These are phyloP conservation scores for Melieria omissa DNA, from an alignment of 2,888 invertebrate genomes.

Conservation along the genomic window DNA sequence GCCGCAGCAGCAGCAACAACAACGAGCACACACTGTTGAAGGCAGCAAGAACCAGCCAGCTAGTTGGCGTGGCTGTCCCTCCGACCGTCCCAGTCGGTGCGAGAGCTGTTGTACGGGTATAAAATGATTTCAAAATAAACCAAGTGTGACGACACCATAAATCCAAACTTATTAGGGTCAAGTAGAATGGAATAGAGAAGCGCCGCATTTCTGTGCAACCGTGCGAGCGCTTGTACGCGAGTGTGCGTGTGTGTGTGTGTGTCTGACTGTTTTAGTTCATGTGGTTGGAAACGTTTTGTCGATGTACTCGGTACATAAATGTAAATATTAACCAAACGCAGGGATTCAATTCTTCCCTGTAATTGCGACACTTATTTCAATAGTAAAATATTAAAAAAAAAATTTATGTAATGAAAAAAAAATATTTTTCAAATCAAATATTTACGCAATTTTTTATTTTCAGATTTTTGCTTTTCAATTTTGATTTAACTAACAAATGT, in stretches of 20 bases:
- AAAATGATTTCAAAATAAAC: conserved; percentile 42
- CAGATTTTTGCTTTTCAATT: too few species aligned
- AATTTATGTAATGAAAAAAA: too few species aligned
- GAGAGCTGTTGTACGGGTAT: conserved; percentile 14
- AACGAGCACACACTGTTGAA: neutral
- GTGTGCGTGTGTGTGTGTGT: neutral
- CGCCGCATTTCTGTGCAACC: neutral
- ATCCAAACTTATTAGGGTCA: conserved; percentile 46
- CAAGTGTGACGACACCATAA: conserved; percentile 48
- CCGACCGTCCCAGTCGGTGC: too few species aligned
- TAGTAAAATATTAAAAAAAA: too few species aligned
- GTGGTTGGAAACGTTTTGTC: neutral
- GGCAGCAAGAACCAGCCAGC: neutral
- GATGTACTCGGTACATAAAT: too few species aligned
- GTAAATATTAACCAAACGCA: too few species aligned
- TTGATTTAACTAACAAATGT: too few species aligned
- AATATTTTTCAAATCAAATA: too few species aligned
- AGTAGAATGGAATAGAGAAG: neutral
- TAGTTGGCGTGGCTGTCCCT: too few species aligned
- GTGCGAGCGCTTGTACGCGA: neutral
- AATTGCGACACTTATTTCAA: too few species aligned
- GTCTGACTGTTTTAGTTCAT: neutral
- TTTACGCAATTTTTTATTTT: too few species aligned
- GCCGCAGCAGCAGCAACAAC: neutral
- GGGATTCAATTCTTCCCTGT: too few species aligned